Base-by-base conservation (phyloP, 2,888 invertebrate genomes). In the Cryptops parisi region DNA sequence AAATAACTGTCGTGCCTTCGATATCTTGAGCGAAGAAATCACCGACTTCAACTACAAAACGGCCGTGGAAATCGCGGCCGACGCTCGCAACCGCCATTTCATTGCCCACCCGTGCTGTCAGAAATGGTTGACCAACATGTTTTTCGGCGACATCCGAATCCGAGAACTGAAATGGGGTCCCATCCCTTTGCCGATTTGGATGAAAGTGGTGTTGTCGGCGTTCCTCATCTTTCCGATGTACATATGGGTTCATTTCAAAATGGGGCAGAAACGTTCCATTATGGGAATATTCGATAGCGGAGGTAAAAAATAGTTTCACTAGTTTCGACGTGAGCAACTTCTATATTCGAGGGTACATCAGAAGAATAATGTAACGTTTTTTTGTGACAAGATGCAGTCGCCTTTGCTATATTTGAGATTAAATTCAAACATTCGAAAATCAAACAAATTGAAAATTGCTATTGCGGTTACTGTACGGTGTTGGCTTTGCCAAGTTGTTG, bases 21-120 rank as follows among this genome's bases (percentile, higher is more conserved):
- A 64, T 49, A 64, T 68, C 27, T 59, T 70, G 25, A 63, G 64
- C 53, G 64, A 66, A 46, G 62, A 62, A n/a, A 61, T 67, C 45
- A 61, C 64, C 1, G 68, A 68, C 53, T 70, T 67, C 63, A 65
- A 65, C 56, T 62, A 64, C 57, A 66, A 64, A 46, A 65, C 68
- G 1, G 65, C 66, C 1, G 65, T 70, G 19, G 68, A 70, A 58
- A 64, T 70, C 12, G 69, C 70, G 17, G 65, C 67, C 24, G 62
- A 66, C 47, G 65, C 68, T 2, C 64, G 67, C 48, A 68, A 68
- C 59, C 64, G 67, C 24, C 64, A 64, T 40, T 70, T 73, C 59
- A 64, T 73, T 26, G 69, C 72, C 3, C 73, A 73, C 59, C 70
- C 71, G 4, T 70, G 70, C 55, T 73, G 72, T 60, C 73, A 73